phyloP scores from a whole-genome alignment of 1,140 invertebrate species.

The Harlomillsia oculata region DNA sequence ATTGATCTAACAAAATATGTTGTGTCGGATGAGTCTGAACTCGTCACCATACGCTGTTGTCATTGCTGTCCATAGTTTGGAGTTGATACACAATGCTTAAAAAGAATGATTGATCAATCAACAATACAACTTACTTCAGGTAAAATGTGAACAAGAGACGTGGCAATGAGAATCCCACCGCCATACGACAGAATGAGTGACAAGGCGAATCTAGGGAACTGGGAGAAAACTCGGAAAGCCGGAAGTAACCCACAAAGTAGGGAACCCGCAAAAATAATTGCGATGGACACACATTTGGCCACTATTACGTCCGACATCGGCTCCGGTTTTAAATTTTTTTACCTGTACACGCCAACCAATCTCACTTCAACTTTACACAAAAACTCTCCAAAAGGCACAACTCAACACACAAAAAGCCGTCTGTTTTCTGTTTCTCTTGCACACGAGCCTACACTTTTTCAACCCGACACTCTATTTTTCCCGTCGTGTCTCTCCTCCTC shows the following conservation, averaged over 20 bases:
- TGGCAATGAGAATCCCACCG: conserved; percentile 72
- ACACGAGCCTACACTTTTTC: conserved; percentile 25
- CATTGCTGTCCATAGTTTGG: no score
- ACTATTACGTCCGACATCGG: conserved; percentile 27
- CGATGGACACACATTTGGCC: conserved; percentile 32
- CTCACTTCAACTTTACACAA: no score
- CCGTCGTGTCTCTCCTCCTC: no score
- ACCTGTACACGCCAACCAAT: background rate
- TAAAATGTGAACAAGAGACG: conserved; percentile 69
- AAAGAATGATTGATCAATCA: no score
- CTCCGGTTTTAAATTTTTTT: conserved; percentile 24
- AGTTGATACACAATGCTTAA: no score
- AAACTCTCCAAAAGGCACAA: background rate
- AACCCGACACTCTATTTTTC: conserved; percentile 14
- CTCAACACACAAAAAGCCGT: background rate
- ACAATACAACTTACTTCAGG: conserved; percentile 71
- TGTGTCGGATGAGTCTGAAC: no score
- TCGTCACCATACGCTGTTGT: no score
- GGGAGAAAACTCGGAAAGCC: conserved; percentile 33
- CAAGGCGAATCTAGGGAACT: conserved; percentile 38
- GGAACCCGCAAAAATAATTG: conserved; percentile 33
- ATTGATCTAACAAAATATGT: no score
- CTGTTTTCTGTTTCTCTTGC: conserved; percentile 8
- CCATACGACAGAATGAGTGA: conserved; percentile 67
- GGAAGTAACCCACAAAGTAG: conserved; percentile 34